phyloP scores from a whole-genome alignment of 64 coral and sea anemone genomes.

The Actinia equina region DNA sequence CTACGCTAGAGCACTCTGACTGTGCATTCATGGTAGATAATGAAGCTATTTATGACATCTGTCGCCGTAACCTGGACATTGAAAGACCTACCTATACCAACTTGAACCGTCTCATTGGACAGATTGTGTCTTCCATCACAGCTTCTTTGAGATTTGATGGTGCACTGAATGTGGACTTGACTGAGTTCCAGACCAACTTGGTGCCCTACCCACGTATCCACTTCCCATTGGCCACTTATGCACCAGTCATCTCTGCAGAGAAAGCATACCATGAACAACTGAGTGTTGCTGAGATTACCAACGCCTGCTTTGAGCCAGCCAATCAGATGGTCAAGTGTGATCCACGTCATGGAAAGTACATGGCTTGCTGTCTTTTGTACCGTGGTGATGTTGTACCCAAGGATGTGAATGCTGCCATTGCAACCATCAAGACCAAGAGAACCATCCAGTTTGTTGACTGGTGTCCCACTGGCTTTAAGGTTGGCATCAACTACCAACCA shows the following conservation, averaged over 20 bases:
- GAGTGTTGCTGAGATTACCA: too few species aligned
- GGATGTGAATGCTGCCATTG: too few species aligned
- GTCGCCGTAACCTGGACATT: constrained; percentile 22
- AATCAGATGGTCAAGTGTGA: too few species aligned
- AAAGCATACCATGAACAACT: too few species aligned
- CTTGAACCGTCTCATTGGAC: constrained; percentile 31
- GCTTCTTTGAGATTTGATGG: constrained; percentile 18
- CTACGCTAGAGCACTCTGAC: constrained; percentile 23
- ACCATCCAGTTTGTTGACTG: too few species aligned
- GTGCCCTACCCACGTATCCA: constrained; percentile 38
- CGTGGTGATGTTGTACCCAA: too few species aligned
- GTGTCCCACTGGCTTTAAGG: too few species aligned
- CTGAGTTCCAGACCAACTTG: constrained; percentile 41
- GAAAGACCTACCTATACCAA: constrained; percentile 26
- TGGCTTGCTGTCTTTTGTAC: too few species aligned
- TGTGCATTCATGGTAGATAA: constrained; percentile 30
- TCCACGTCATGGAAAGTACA: too few species aligned
- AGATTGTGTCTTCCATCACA: constrained; percentile 34
- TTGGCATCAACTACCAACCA: too few species aligned
- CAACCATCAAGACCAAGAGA: too few species aligned
- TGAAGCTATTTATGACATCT: constrained; percentile 28
- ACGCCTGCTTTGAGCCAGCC: too few species aligned
- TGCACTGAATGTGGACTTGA: constrained; percentile 33
- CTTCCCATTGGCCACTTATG: constrained; percentile 27
- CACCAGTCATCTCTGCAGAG: constrained; percentile 29